Evolutionary conservation across 2,113 vertebrate species (phyloP), one percentile per base, ranked within the genome.

Genomic region (Crotalus helleri): DNA sequence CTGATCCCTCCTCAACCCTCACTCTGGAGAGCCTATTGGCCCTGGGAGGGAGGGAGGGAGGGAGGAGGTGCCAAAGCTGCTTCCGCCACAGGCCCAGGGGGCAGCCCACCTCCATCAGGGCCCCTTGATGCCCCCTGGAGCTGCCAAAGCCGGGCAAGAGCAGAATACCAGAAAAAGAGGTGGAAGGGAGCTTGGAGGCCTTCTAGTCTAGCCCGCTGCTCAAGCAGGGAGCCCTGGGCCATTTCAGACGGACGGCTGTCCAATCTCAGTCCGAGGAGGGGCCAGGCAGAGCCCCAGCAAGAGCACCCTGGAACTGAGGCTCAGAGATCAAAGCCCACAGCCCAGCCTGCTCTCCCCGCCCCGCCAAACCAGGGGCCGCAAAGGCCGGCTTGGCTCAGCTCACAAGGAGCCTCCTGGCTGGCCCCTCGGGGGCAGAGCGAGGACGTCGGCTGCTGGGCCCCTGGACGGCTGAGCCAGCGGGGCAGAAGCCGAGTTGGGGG

Each of bases 361-460:
- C 69, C 5, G 2, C n/a, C 13, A 33, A 19, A 15, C n/a, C 69
- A 81, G 33, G 2, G 6, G n/a, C n/a, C n/a, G 2, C 5, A 81
- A 39, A 39, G n/a, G 7, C 33, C 1, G 5, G n/a, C 0, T n/a
- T 0, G n/a, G n/a, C 5, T 74, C 17, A 13, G n/a, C 15, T n/a
- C 13, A 4, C 69, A 17, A 74, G 69, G n/a, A 74, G 69, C 69
- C n/a, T 39, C 69, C 15, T 39, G 5, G 5, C n/a, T 5, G 13
- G 2, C 17, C 13, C 17, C 69, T 39, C 5, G 0, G 13, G 64
- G 12, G 29, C 12, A n/a, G 64, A n/a, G 59, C 26, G 26, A 13
- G 61, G 61, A 13, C 11, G 1, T 13, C 1, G 4, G 12, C 29
- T 74, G 12, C n/a, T 29, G 61, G 61, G 11, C 61, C 26, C 59